Percentiles rank a stretch among this genome's conserved stretches.
Conservation (phyloP, 2,113 vertebrate species). For the Sylvia atricapilla region DNA sequence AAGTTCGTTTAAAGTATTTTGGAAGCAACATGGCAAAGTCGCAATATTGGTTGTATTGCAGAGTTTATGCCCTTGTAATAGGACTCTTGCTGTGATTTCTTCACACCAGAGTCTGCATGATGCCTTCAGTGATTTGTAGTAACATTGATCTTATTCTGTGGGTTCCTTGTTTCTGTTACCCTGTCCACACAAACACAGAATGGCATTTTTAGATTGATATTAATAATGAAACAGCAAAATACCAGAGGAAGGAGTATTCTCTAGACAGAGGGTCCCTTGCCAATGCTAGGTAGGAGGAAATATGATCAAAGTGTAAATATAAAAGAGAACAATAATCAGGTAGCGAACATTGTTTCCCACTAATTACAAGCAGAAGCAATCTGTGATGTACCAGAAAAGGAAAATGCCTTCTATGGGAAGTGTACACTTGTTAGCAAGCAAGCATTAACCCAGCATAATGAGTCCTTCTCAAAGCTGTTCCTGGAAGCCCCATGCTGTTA, state of each 20-base stretch:
- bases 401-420: background rate
- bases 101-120: accelerated
- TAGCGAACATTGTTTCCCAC: background rate
- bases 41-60: background rate
- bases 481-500: slow-evolving; percentile 20
- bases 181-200: background rate
- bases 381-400: background rate
- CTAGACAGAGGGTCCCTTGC: background rate
- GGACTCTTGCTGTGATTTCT: background rate
- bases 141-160: background rate
- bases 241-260: background rate
- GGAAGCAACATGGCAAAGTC: background rate
- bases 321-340: background rate
- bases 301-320: background rate
- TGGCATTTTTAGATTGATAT: background rate
- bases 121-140: background rate
- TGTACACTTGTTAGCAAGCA: background rate
- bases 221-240: background rate
- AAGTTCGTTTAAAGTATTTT: background rate
- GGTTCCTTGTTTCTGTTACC: background rate
- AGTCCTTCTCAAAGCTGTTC: background rate
- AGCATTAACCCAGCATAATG: slow-evolving; percentile 20
- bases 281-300: background rate
- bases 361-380: background rate
- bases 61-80: background rate